Conservation (phyloP, 2,888 invertebrate species). For the Cephus spinipes region DNA sequence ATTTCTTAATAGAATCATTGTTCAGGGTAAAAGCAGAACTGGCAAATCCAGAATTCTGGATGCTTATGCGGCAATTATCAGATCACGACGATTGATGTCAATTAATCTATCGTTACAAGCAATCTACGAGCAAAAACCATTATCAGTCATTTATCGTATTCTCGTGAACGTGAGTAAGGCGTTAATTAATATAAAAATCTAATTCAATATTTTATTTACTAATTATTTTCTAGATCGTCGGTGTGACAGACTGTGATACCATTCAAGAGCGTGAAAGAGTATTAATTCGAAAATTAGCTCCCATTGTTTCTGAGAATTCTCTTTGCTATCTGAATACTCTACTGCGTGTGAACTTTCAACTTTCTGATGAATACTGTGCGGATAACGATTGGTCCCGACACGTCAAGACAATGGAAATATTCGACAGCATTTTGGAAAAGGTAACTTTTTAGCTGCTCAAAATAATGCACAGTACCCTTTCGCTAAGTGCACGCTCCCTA, state of each 20-base stretch:
- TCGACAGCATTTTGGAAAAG: slow-evolving; percentile 63
- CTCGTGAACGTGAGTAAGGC: slow-evolving; percentile 41
- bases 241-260: slow-evolving; percentile 35
- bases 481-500: too few species aligned
- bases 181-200: not conserved
- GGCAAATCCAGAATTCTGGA: slow-evolving; percentile 73
- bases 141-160: slow-evolving; percentile 38
- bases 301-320: slow-evolving; percentile 58
- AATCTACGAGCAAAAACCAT: slow-evolving; percentile 35
- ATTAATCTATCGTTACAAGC: slow-evolving; percentile 34
- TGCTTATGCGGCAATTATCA: slow-evolving; percentile 61
- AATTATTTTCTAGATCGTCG: slow-evolving; percentile 33
- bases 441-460: slow-evolving; percentile 45
- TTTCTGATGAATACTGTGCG: slow-evolving; percentile 64
- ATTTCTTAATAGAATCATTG: not conserved
- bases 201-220: not conserved
- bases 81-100: slow-evolving; percentile 35
- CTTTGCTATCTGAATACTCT: slow-evolving; percentile 71
- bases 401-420: slow-evolving; percentile 65
- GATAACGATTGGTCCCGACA: slow-evolving; percentile 63
- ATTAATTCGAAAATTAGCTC: slow-evolving; percentile 60
- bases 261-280: slow-evolving; percentile 62
- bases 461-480: not conserved
- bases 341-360: slow-evolving; percentile 70
- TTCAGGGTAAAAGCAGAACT: slow-evolving; percentile 68